These are phyloP conservation scores for Nephila pilipes DNA, from an alignment of 1,140 invertebrate species.

Conservation along the genomic window DNA sequence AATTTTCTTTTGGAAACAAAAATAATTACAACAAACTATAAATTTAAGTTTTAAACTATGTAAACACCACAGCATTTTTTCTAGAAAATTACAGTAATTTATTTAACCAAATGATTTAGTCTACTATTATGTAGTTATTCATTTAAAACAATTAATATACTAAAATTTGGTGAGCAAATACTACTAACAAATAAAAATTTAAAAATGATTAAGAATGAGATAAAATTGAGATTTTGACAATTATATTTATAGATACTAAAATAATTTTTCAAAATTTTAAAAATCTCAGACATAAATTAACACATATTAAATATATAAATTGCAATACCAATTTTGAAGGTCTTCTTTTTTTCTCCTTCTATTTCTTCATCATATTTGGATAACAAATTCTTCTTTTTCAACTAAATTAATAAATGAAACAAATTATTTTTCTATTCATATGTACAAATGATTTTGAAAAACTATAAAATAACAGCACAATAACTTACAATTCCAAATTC, in stretches of 20 bases:
- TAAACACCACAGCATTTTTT: no score
- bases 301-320: no score
- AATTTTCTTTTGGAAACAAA: no score
- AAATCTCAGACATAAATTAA: no score
- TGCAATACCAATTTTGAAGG: slow-evolving; percentile 88
- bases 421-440: slow-evolving; percentile 23
- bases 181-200: not conserved
- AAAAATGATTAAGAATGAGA: not conserved
- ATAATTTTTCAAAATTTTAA: no score
- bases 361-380: slow-evolving; percentile 98
- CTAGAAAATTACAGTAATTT: no score
- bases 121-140: no score
- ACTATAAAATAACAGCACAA: not conserved
- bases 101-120: no score
- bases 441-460: not conserved
- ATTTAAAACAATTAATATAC: not conserved
- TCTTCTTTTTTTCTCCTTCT: slow-evolving; percentile 88
- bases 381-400: slow-evolving; percentile 86
- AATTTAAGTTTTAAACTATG: no score
- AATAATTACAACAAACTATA: no score
- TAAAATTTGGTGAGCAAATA: not conserved
- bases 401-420: slow-evolving; percentile 79
- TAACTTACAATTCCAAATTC: slow-evolving; percentile 87
- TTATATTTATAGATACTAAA: no score
- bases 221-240: no score